A percentile compares a stretch with the other conserved stretches of the same genome.
Evolutionary conservation across 1,140 invertebrate species (phyloP).

Genomic region (Drosophila murphyi): DNA sequence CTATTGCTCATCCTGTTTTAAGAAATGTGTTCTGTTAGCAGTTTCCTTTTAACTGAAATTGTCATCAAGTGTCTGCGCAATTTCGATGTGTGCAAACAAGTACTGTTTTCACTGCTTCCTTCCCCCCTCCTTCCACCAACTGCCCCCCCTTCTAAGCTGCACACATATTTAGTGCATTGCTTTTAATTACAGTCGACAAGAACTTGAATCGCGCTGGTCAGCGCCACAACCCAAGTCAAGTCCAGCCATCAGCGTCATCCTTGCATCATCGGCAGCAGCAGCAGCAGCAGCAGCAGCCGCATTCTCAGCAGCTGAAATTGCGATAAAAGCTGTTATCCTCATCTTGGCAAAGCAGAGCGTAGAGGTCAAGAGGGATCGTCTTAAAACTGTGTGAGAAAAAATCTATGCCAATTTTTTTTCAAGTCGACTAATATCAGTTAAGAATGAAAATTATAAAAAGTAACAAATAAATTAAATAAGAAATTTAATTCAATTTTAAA

Average conservation of each 20-base stretch:
- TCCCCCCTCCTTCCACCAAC: background rate
- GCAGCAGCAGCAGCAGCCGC: conserved; percentile 8
- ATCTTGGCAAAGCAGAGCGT: conserved; percentile 5
- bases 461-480: too few relatives aligned
- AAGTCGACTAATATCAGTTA: too few relatives aligned
- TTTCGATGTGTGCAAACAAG: conserved; percentile 82
- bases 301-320: conserved; percentile 20
- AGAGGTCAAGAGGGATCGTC: background rate
- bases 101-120: conserved; percentile 18
- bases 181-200: conserved; percentile 79
- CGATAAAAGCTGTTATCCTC: conserved; percentile 29
- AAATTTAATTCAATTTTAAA: too few relatives aligned
- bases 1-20: background rate
- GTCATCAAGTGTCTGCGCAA: conserved; percentile 79
- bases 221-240: conserved; percentile 6
- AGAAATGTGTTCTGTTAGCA: conserved; percentile 56
- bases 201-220: conserved; percentile 55
- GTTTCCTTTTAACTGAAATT: conserved; percentile 81
- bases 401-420: too few relatives aligned
- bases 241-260: conserved; percentile 70
- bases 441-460: too few relatives aligned
- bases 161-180: conserved; percentile 60
- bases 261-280: conserved; percentile 69
- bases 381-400: too few relatives aligned
- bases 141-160: background rate